phyloP scores from a whole-genome alignment of 2,797 vertebrate species.

The Leuciscus waleckii region DNA sequence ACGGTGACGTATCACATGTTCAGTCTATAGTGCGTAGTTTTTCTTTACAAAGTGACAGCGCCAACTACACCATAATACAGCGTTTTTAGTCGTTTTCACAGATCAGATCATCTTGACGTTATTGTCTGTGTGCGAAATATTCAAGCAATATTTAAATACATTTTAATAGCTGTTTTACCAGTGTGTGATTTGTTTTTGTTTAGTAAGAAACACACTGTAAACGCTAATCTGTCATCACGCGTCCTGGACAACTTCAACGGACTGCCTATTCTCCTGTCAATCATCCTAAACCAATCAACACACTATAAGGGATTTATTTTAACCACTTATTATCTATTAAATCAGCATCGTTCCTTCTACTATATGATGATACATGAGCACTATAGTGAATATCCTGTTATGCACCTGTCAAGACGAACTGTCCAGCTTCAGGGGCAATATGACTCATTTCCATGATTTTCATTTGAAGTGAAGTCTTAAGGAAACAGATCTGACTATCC shows the following conservation, averaged over 20 bases:
- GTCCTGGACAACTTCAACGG: background rate
- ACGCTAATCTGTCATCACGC: background rate
- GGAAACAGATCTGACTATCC: constrained; percentile 75
- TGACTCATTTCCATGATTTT: constrained; percentile 82
- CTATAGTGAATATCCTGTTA: constrained; percentile 81
- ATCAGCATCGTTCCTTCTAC: background rate
- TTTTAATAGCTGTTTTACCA: background rate
- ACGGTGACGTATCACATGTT: too few species aligned
- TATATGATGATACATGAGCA: constrained; percentile 28
- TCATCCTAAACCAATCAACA: background rate
- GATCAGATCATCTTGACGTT: too few species aligned
- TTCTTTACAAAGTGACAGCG: too few species aligned
- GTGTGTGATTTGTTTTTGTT: background rate
- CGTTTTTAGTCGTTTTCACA: too few species aligned
- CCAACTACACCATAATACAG: too few species aligned
- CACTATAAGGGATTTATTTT: background rate
- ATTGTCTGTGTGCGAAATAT: too few species aligned
- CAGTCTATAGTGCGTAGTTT: too few species aligned
- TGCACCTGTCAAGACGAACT: constrained; percentile 79
- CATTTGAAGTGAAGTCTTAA: constrained; percentile 81
- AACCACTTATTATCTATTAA: background rate
- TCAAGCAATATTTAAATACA: background rate
- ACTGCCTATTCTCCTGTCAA: background rate
- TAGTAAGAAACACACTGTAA: background rate
- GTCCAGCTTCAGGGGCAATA: constrained; percentile 68